phyloP scores from a whole-genome alignment of 2,797 vertebrate species.

The Muscicapa comitata region DNA sequence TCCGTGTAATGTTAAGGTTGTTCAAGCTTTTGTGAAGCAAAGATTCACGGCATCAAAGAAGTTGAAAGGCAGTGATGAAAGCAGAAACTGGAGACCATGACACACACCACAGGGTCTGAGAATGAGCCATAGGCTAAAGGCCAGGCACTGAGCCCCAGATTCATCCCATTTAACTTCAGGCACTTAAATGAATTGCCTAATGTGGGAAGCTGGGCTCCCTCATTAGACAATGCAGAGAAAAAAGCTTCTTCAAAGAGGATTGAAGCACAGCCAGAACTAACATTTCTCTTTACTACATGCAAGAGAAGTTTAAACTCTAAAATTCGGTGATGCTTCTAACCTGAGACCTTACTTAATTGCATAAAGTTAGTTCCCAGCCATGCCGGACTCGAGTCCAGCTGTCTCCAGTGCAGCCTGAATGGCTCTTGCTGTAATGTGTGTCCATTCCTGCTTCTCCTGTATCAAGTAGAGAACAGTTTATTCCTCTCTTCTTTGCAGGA shows the following conservation, averaged over 20 bases:
- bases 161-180: background rate
- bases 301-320: background rate
- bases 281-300: background rate
- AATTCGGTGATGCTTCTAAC: background rate
- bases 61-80: background rate
- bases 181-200: background rate
- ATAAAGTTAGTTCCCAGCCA: background rate
- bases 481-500: background rate
- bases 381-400: background rate
- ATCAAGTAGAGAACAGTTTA: background rate
- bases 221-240: background rate
- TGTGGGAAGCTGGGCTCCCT: background rate
- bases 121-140: background rate
- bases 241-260: background rate
- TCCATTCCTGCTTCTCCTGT: background rate
- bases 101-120: background rate
- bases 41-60: background rate
- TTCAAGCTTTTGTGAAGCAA: background rate
- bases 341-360: background rate
- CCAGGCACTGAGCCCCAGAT: background rate
- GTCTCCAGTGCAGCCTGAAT: background rate
- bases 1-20: background rate
- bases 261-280: background rate
- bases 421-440: background rate
- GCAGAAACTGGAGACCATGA: background rate